A percentile compares a stretch with the other conserved stretches of the same genome.
phyloP scores from a whole-genome alignment of 2,113 vertebrate genomes.

The Oreotrochilus melanogaster region DNA sequence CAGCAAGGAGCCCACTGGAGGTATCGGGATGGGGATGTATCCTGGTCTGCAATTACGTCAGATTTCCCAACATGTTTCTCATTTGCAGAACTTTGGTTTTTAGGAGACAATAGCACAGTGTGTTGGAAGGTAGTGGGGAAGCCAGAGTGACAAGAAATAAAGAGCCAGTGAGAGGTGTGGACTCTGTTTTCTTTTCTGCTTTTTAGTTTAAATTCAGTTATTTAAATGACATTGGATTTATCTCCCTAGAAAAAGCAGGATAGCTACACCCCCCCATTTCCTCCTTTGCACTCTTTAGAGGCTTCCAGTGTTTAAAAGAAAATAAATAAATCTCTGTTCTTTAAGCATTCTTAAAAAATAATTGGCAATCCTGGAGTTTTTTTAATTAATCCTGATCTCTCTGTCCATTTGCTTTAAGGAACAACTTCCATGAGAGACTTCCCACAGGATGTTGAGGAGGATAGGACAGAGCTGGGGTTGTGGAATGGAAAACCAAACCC shows the following conservation, averaged over 20 bases:
- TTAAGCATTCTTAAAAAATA: background rate
- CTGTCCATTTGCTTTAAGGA: background rate
- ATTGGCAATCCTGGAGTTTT: background rate
- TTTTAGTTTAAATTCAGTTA: background rate
- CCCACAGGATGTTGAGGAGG: background rate
- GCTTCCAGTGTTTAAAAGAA: background rate
- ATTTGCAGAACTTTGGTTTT: slow-evolving; percentile 7
- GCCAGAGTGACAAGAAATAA: background rate
- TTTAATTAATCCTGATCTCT: background rate
- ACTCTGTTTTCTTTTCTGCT: background rate
- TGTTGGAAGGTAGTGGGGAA: background rate
- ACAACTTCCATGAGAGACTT: background rate
- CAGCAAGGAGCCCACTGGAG: background rate
- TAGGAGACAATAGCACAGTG: slow-evolving; percentile 59
- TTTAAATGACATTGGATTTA: background rate
- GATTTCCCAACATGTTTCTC: slow-evolving; percentile 51
- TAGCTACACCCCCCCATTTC: background rate
- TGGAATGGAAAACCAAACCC: background rate
- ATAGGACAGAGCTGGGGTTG: background rate
- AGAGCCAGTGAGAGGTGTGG: background rate
- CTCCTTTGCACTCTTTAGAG: background rate
- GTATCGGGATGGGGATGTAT: background rate
- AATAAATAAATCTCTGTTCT: background rate
- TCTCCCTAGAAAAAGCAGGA: background rate
- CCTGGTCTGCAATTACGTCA: background rate